Evolutionary conservation across 1,140 invertebrate species (phyloP).

Genomic region (Ptiloglossa arizonensis): DNA sequence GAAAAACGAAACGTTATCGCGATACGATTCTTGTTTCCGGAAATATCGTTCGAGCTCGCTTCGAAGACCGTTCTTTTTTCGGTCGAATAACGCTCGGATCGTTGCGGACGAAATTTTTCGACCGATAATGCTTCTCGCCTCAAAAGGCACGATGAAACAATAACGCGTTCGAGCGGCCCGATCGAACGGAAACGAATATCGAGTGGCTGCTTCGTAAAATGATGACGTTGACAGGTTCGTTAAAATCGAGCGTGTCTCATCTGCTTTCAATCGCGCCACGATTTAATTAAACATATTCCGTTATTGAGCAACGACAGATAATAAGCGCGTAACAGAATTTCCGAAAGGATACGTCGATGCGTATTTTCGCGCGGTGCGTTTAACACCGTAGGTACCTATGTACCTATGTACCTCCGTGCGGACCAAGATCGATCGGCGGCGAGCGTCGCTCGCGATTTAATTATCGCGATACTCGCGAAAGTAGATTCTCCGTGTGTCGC

Average conservation of each 20-base stretch:
- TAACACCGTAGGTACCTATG: too few species aligned
- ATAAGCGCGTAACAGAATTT: slow-evolving; percentile 41
- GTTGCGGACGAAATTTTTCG: not conserved
- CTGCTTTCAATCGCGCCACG: slow-evolving; percentile 26
- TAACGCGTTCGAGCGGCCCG: slow-evolving; percentile 32
- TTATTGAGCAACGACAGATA: slow-evolving; percentile 46
- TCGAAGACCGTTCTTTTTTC: not conserved
- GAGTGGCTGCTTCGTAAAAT: slow-evolving; percentile 16
- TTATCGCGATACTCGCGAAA: not conserved
- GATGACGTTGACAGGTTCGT: slow-evolving; percentile 48
- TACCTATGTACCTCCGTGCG: slow-evolving; percentile 9
- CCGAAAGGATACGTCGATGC: slow-evolving; percentile 43
- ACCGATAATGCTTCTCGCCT: not conserved
- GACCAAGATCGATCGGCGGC: slow-evolving; percentile 10
- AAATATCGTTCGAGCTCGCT: too few species aligned
- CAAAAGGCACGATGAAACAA: slow-evolving; percentile 18
- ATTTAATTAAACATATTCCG: slow-evolving; percentile 59
- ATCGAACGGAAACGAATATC: slow-evolving; percentile 24
- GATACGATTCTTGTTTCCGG: too few species aligned
- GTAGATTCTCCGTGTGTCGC: not conserved
- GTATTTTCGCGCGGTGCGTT: slow-evolving; percentile 44
- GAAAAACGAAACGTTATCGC: too few species aligned
- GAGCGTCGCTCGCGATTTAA: slow-evolving; percentile 4
- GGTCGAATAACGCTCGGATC: not conserved
- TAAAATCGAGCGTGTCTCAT: slow-evolving; percentile 45